Conservation (phyloP, 53 echinoderm and acorn worm species). For the Pentamera pediparva region DNA sequence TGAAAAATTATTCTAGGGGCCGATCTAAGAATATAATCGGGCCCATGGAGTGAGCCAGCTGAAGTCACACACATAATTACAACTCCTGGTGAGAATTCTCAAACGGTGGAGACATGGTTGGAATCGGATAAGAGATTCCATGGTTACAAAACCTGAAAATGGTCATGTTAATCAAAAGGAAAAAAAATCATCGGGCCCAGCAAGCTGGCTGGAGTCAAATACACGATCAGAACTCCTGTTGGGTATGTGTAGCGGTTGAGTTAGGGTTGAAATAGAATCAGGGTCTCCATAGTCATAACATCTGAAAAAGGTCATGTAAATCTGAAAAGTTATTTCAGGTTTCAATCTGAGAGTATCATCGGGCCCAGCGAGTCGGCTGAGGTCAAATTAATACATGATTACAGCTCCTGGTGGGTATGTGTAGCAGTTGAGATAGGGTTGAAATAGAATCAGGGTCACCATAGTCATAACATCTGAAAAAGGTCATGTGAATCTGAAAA, state of each 20-base stretch:
- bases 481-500: neutral
- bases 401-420: slow-evolving; percentile 53
- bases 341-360: slow-evolving; percentile 78
- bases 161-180: neutral
- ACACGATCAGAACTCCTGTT: slow-evolving; percentile 84
- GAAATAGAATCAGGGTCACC: neutral
- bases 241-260: neutral
- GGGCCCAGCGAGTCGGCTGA: slow-evolving; percentile 65
- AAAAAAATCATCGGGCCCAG: slow-evolving; percentile 79
- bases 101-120: neutral
- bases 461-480: neutral
- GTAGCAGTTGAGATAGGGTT: neutral
- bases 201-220: slow-evolving; percentile 50
- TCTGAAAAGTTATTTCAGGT: neutral
- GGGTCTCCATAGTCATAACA: neutral
- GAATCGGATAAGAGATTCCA: neutral
- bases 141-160: neutral
- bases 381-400: slow-evolving; percentile 67
- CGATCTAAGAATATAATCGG: slow-evolving; percentile 78
- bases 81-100: slow-evolving; percentile 50
- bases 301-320: neutral
- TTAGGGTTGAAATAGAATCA: neutral
- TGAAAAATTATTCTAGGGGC: too few species aligned
- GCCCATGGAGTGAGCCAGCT: slow-evolving; percentile 49
- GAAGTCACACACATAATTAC: slow-evolving; percentile 73